Base-by-base conservation (phyloP, 2,888 invertebrate genomes). In the Phania funesta region DNA sequence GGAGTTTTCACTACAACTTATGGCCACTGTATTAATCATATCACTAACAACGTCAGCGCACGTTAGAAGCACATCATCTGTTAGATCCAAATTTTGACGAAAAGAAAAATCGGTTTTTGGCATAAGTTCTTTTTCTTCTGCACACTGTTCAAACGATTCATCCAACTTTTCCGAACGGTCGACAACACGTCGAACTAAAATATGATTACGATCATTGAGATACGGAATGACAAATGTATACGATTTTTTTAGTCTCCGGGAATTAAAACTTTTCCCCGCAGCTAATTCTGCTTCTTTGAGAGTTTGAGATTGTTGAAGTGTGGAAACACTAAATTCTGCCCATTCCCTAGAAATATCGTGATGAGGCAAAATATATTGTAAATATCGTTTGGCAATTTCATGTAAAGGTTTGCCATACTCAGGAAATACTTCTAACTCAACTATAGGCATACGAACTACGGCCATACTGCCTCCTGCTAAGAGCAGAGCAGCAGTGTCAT, bases 21-120 rank as follows among this genome's bases (percentile, higher is more conserved):
- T 93, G 87, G 94, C 93, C 35, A 94, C 93, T n/a, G 93, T 92
- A 84, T 92, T 91, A 68, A 94, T 88, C 85, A 94, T 92, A 80
- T 93, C 92, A 32, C 91, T 87, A 52, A 94, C 84, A 26, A 94
- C 86, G 48, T 90, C 89, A 7, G 89, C 89, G 87, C 91, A 89
- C 38, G 92, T 88, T 7, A 84, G 83, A n/a, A 86, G 74, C 0
- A 83, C 24, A 8, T 80, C 70, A 38, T 86, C 71, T 16, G 78
- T 82, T 0, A 85, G 73, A 20, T 83, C 74, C 0, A 86, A 26
- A 18, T 86, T 78, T 32, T 85, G 74, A 4, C 86, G 87, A 79
- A 91, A 91, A 5, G 85, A 73, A 2, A 90, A 87, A 29, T 89
- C 85, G 1, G 86, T 83, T 13, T 86, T 79, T 9, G 84, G 84